These are phyloP conservation scores for Eupithecia inturbata DNA, from an alignment of 2,888 invertebrate species.

Conservation along the genomic window DNA sequence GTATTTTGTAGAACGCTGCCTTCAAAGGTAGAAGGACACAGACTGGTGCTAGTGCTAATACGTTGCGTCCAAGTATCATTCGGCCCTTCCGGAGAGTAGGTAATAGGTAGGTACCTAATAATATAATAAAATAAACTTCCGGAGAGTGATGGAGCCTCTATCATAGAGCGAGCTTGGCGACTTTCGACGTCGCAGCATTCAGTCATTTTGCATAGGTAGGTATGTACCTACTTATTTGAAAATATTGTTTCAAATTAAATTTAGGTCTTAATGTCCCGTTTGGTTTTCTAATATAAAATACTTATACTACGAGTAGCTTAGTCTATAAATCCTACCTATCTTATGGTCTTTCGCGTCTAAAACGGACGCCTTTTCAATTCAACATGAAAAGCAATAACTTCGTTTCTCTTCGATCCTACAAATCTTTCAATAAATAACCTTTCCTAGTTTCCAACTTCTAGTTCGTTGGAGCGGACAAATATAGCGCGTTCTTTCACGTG, in stretches of 20 bases:
- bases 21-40: not conserved
- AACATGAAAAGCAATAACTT: slow-evolving; percentile 5
- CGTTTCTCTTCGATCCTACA: slow-evolving; percentile 1
- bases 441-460: slow-evolving; percentile 25
- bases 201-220: too few relatives aligned
- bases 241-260: too few relatives aligned
- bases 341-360: not conserved
- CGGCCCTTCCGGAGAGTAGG: too few relatives aligned
- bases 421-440: slow-evolving; percentile 20
- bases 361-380: slow-evolving; percentile 1
- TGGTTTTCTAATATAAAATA: not conserved
- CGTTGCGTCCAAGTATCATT: too few relatives aligned
- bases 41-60: too few relatives aligned
- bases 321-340: not conserved
- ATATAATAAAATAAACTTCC: too few relatives aligned
- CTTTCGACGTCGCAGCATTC: too few relatives aligned
- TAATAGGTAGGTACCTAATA: too few relatives aligned
- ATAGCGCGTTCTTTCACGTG: slow-evolving; percentile 25
- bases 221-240: too few relatives aligned
- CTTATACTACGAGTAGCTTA: too few relatives aligned
- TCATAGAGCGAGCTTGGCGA: too few relatives aligned
- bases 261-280: not conserved
- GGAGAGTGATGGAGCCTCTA: too few relatives aligned
- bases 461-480: slow-evolving; percentile 27
- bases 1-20: not conserved